Evolutionary conservation across 1,140 invertebrate species (phyloP).

Genomic region (Eufriesea mexicana): DNA sequence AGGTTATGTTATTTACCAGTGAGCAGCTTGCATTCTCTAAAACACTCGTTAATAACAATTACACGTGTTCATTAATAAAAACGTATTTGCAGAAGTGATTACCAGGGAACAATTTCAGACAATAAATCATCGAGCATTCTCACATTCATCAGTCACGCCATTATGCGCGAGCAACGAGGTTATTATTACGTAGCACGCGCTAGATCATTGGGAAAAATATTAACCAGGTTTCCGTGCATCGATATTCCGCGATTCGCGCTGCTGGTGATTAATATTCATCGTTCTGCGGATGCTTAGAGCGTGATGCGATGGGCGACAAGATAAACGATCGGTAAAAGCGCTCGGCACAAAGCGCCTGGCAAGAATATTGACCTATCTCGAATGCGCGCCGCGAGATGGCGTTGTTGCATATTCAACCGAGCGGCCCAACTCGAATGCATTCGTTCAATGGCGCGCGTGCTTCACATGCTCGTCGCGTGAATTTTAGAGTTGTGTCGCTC

Average conservation of each 20-base stretch:
- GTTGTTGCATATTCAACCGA: background rate
- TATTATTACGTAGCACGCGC: background rate
- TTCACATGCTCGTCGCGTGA: background rate
- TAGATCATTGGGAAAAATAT: too few species aligned
- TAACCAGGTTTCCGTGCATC: background rate
- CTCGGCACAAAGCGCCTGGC: background rate
- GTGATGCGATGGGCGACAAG: background rate
- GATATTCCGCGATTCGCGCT: background rate
- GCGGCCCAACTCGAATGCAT: background rate
- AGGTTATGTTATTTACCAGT: too few species aligned
- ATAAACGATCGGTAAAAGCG: background rate
- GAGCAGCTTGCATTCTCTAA: too few species aligned
- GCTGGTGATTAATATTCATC: conserved; percentile 6
- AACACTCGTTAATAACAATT: too few species aligned
- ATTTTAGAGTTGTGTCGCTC: background rate
- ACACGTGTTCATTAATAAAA: too few species aligned
- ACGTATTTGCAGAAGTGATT: too few species aligned
- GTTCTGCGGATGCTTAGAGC: background rate
- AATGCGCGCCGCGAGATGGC: background rate
- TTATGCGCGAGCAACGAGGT: background rate
- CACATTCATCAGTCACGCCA: too few species aligned
- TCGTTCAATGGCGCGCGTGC: background rate
- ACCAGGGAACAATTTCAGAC: too few species aligned
- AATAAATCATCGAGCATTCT: too few species aligned
- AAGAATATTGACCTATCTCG: conserved; percentile 11